Evolutionary conservation across 1,140 invertebrate genomes (phyloP).

Genomic region (Adelges cooleyi): DNA sequence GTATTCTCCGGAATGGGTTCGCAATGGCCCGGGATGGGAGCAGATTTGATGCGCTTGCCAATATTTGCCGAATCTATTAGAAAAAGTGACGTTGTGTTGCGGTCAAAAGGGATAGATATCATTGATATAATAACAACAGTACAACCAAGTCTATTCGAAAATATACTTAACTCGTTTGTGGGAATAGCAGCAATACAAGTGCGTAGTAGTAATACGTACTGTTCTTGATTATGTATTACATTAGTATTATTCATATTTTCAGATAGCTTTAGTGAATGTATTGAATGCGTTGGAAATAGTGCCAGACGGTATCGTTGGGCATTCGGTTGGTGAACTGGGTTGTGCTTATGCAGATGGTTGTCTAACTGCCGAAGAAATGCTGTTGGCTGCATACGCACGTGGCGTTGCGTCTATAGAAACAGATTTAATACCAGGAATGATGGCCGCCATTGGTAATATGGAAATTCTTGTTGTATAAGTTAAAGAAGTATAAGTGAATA

Average conservation of each 20-base stretch:
- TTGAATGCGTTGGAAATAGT: constrained; percentile 43
- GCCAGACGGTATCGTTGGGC: constrained; percentile 56
- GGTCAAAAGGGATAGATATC: constrained; percentile 48
- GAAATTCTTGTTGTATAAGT: too few relatives aligned
- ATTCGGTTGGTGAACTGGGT: constrained; percentile 54
- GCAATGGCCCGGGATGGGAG: constrained; percentile 55
- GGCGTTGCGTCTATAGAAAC: constrained; percentile 48
- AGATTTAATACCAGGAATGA: constrained; percentile 43
- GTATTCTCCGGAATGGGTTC: constrained; percentile 57
- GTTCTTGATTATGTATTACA: too few relatives aligned
- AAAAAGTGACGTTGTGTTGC: constrained; percentile 45
- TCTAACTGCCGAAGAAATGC: constrained; percentile 51
- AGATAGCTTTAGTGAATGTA: constrained; percentile 58
- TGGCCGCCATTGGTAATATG: constrained; percentile 43
- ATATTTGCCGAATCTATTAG: constrained; percentile 53
- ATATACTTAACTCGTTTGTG: constrained; percentile 55
- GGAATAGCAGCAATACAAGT: constrained; percentile 71
- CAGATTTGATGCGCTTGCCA: constrained; percentile 49
- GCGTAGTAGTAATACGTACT: neutral
- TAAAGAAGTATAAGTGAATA: neutral
- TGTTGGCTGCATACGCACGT: constrained; percentile 51
- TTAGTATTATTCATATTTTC: neutral
- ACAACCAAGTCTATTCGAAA: constrained; percentile 46
- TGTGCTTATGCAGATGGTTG: constrained; percentile 60
- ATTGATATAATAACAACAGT: constrained; percentile 48